These are phyloP conservation scores for Callorhinus ursinus DNA, from an alignment of 2,113 vertebrate genomes.

Conservation along the genomic window DNA sequence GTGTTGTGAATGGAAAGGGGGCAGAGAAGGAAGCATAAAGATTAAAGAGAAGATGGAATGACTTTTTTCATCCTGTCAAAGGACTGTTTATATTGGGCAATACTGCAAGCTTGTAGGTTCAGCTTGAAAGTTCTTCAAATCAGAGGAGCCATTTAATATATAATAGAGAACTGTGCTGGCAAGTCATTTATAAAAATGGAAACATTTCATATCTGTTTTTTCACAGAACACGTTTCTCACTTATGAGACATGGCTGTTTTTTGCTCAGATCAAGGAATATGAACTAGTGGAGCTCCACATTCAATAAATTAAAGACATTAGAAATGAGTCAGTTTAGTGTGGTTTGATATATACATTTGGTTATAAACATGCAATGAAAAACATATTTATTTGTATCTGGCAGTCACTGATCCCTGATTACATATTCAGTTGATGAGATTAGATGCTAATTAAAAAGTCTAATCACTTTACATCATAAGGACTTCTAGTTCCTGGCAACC, in stretches of 20 bases:
- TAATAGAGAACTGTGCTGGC: conserved; percentile 33
- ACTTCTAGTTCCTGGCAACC: background rate
- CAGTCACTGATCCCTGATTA: background rate
- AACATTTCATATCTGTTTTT: conserved; percentile 54
- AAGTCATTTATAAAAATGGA: conserved; percentile 74
- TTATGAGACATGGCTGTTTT: background rate
- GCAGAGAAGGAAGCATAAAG: conserved; percentile 35
- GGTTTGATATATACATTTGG: background rate
- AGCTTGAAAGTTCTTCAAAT: conserved; percentile 63
- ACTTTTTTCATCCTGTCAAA: conserved; percentile 69
- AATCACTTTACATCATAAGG: background rate
- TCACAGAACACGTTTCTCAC: conserved; percentile 8
- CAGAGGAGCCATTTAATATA: conserved; percentile 59
- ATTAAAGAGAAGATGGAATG: conserved; percentile 63
- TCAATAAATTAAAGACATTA: background rate
- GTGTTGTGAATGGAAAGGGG: conserved; percentile 47
- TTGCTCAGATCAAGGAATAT: conserved; percentile 23
- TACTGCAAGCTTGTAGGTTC: conserved; percentile 46
- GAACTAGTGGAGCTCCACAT: background rate
- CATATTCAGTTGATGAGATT: background rate
- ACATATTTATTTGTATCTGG: background rate
- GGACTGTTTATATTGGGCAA: conserved; percentile 63
- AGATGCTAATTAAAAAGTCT: background rate
- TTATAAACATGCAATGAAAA: background rate
- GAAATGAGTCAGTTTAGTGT: background rate